Evolutionary conservation across 2,888 invertebrate species (phyloP), one percentile per base, ranked within the genome.

Genomic region (Tipula unca): DNA sequence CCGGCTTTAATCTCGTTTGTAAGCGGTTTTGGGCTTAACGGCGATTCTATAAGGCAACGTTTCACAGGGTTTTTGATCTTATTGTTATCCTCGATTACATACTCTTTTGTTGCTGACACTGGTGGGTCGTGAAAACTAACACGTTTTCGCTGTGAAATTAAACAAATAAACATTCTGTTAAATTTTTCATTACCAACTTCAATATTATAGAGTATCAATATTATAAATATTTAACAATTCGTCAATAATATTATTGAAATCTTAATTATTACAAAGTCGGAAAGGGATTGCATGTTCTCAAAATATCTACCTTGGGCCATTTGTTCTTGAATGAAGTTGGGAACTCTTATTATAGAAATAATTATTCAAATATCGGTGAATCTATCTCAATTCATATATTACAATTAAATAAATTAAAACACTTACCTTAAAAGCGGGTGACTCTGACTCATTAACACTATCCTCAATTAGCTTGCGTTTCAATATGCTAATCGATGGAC

Each of bases 71-170:
- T 83, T 83, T 84, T 84, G 14, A 84, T 1, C 39, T 84, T 84
- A 20, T 36, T 36, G 13, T 84, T 36, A 36, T 91, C 91, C 6
- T 89, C 90, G 0, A 86, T 86, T 17, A 90, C 87, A 86, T 90
- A 91, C 87, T 91, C 90, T 86, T 91, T 91, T 8, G 92, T 93
- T 10, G 92, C 92, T 29, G 95, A 95, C 0, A 95, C 95, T 0
- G 96, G 96, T 0, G 96, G 96, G 89, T 96, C 96, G 86, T 95
- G 94, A 88, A 96, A 96, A 88, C 96, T 96, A 0, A 96, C 96
- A 86, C 96, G 92, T 90, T 96, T 96, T 87, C 94, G 88, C 86
- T 85, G 20, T 36, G 6, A 83, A 69, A 69, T 32, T 39, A 14
- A 42, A 14, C 14, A 10, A 42, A 42, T 32, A 14, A 42, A 14